Conservation (phyloP, 2,797 vertebrate species). For the Ataeniobius toweri region DNA sequence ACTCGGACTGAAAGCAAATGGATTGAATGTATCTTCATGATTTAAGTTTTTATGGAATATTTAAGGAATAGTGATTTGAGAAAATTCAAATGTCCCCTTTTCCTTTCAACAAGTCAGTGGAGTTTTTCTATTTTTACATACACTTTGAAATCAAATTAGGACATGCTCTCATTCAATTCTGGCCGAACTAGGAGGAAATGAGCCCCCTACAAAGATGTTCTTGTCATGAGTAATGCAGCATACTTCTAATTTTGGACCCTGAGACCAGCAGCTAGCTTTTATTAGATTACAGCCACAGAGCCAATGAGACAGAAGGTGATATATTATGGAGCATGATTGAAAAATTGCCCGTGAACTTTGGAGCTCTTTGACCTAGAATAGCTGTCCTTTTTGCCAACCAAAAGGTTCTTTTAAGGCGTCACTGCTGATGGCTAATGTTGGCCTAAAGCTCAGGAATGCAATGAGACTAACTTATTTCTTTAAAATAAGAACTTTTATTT, state of each 20-base stretch:
- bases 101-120: constrained; percentile 45
- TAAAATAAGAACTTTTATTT: background rate
- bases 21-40: constrained; percentile 16
- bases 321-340: constrained; percentile 72
- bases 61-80: constrained; percentile 8
- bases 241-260: constrained; percentile 76
- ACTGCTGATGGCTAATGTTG: constrained; percentile 44
- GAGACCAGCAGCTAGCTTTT: constrained; percentile 71
- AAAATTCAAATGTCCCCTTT: constrained; percentile 18
- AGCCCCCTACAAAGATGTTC: constrained; percentile 76
- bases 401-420: constrained; percentile 38
- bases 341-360: constrained; percentile 73
- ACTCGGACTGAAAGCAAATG: constrained; percentile 35
- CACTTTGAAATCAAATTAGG: constrained; percentile 73
- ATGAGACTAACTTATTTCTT: constrained; percentile 23
- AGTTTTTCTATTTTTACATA: constrained; percentile 69
- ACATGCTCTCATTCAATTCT: constrained; percentile 70
- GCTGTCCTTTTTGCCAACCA: constrained; percentile 38
- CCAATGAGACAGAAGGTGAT: constrained; percentile 78
- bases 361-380: constrained; percentile 71
- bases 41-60: constrained; percentile 33
- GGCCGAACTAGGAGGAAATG: constrained; percentile 71
- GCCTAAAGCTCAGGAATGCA: constrained; percentile 35
- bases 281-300: constrained; percentile 77
- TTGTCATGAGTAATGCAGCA: constrained; percentile 72